These are phyloP conservation scores for Heterochromis multidens DNA, from an alignment of 2,113 vertebrate species.

Conservation along the genomic window DNA sequence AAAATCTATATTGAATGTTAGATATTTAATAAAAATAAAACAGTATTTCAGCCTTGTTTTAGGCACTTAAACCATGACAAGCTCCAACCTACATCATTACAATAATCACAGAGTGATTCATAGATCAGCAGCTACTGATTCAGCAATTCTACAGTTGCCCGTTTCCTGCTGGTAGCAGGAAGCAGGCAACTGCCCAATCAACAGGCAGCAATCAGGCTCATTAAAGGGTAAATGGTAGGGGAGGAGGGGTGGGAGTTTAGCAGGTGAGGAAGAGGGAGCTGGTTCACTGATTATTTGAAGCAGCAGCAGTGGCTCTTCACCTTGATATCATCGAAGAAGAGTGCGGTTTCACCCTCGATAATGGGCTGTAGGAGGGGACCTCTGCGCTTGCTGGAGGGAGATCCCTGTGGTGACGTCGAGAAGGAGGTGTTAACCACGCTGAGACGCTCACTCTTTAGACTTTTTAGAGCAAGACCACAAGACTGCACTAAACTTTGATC, in stretches of 20 bases:
- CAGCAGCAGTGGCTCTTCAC: conserved; percentile 80
- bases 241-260: background rate
- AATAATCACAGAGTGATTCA: conserved; percentile 12
- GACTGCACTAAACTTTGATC: background rate
- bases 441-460: background rate
- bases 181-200: conserved; percentile 69
- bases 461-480: background rate
- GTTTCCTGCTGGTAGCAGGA: background rate
- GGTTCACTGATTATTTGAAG: conserved; percentile 71
- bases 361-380: conserved; percentile 98
- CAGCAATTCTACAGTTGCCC: conserved; percentile 13
- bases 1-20: no score
- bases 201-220: conserved; percentile 61
- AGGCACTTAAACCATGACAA: background rate
- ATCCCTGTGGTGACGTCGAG: conserved; percentile 89
- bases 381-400: conserved; percentile 98
- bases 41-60: background rate
- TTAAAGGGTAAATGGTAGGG: conserved; percentile 20
- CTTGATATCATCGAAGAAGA: conserved; percentile 98
- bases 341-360: conserved; percentile 97
- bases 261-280: background rate
- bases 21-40: background rate
- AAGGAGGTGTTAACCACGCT: conserved; percentile 79
- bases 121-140: conserved; percentile 67
- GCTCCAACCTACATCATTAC: background rate